Base-by-base conservation (phyloP, 1,140 invertebrate species). In the Aphis gossypii region DNA sequence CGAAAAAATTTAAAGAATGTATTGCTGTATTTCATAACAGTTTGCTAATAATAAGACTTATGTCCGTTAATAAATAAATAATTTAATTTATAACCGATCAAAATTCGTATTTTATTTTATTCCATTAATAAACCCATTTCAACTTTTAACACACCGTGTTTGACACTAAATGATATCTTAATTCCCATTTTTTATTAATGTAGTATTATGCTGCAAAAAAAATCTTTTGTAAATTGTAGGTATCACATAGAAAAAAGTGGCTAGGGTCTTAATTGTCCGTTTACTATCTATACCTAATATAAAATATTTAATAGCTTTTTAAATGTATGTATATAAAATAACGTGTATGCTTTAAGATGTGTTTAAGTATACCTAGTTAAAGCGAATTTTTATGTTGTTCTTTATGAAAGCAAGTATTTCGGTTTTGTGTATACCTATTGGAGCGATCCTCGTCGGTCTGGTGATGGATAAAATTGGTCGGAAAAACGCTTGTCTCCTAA, bases 401-500 rank as follows among this genome's bases (percentile, higher is more conserved):
- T 18, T n/a, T 68, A 90, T 90, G 18, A 83, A 94, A 96, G 96
- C 96, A 30, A 96, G 96, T 95, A 95, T 96, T 54, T 95, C 96
- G 9, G 95, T 96, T 48, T 95, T 97, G 94, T 95, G 95, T 0
- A 94, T 96, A 8, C 96, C 96, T 1, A 88, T 96, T 56, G 96
- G 96, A 54, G 95, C 96, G 0, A 92, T 96, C 0, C 91, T 96
- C 11, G 95, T 95, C 51, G 96, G 96, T 9, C 96, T 96, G 56
- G 93, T 96, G 35, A 96, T 97, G 95, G 97, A 97, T 94, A 95
- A 95, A 94, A 96, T 96, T 94, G 97, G 97, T 1, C 95, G 97
- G 9, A 97, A 96, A 95, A 94, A 94, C 68, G 95, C 96, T 7
- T 96, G 96, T 76, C 95, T 97, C 25, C 60, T 96, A 1, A 95